Percentiles rank a stretch among this genome's conserved stretches.
phyloP scores from a whole-genome alignment of 2,113 vertebrate genomes.

The Canis aureus region DNA sequence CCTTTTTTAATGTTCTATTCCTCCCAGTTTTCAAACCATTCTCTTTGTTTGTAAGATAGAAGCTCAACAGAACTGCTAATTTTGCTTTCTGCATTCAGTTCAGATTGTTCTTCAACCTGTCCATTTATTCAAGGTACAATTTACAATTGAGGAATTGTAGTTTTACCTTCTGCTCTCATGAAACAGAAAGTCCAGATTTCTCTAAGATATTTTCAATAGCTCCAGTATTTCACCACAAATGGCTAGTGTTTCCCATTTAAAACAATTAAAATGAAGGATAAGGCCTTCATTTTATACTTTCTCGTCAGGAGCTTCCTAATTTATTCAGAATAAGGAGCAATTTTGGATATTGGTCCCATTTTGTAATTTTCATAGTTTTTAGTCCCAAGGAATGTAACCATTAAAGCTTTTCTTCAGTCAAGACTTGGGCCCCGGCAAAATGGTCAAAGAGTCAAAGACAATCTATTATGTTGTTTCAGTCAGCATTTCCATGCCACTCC shows the following conservation, averaged over 20 bases:
- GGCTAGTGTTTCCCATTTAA: constrained; percentile 16
- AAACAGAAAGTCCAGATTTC: neutral
- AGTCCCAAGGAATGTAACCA: neutral
- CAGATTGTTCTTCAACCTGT: neutral
- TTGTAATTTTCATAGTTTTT: neutral
- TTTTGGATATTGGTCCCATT: neutral
- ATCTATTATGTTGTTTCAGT: neutral
- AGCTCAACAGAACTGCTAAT: neutral
- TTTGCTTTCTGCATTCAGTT: neutral
- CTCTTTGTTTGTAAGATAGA: neutral
- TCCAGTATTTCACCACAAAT: neutral
- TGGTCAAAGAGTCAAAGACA: neutral
- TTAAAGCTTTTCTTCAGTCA: neutral
- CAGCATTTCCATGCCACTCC: neutral
- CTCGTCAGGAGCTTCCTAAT: neutral
- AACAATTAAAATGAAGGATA: neutral
- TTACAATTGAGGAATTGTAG: neutral
- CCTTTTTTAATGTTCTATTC: neutral
- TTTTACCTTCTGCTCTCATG: neutral
- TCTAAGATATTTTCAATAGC: neutral
- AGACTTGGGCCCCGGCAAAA: neutral
- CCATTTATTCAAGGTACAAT: neutral
- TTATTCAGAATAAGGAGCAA: neutral
- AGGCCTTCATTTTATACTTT: constrained; percentile 38
- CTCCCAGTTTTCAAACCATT: neutral